Conservation (phyloP, 2,888 invertebrate genomes). For the Leucania comma region DNA sequence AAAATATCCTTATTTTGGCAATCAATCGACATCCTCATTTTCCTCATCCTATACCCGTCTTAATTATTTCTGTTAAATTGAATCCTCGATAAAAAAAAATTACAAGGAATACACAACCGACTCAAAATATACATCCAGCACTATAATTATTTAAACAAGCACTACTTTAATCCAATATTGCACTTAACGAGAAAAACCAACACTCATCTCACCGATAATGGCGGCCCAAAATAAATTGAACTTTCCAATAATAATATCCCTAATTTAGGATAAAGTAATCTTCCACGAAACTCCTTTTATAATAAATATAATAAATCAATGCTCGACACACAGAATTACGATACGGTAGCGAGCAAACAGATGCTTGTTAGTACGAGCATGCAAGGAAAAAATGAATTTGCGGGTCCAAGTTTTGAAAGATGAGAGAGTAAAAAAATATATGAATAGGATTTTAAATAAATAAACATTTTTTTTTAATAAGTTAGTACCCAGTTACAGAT, state of each 20-base stretch:
- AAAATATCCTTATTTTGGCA: neutral
- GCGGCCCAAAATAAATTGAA: conserved; percentile 57
- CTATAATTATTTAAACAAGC: conserved; percentile 42
- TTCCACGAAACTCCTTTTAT: conserved; percentile 59
- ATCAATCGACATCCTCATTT: neutral
- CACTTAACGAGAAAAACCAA: conserved; percentile 45
- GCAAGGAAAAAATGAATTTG: conserved; percentile 54
- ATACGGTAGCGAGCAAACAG: conserved; percentile 70
- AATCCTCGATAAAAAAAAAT: neutral
- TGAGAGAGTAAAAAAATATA: conserved; percentile 10
- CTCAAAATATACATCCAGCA: neutral
- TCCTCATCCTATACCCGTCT: neutral
- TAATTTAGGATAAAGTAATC: conserved; percentile 64
- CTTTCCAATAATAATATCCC: conserved; percentile 58
- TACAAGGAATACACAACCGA: neutral
- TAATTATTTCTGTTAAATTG: neutral
- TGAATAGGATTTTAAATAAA: no score
- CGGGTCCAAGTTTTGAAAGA: conserved; percentile 24
- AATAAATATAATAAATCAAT: conserved; percentile 76
- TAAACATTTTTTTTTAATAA: no score
- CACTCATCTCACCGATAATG: conserved; percentile 45
- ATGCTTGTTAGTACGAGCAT: conserved; percentile 65
- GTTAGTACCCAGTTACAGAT: no score
- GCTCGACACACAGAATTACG: conserved; percentile 70
- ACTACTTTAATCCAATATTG: conserved; percentile 27